A percentile compares a stretch with the other conserved stretches of the same genome.
phyloP scores from a whole-genome alignment of 2,888 invertebrate genomes.

The Diplazon laetatorius region DNA sequence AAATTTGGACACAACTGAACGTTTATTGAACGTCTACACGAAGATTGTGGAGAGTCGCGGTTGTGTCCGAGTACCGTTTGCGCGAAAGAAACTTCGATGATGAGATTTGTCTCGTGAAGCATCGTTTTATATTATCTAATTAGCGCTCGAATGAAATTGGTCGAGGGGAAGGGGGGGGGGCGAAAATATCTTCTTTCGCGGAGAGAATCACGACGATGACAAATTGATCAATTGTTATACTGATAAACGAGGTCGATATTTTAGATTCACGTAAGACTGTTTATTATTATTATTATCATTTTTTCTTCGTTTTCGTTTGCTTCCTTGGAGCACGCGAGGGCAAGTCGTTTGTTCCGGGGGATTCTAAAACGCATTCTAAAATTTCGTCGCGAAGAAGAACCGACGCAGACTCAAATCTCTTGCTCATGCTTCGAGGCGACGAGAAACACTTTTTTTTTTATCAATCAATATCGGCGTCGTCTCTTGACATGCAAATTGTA shows the following conservation, averaged over 20 bases:
- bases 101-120: slow-evolving; percentile 19
- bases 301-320: slow-evolving; percentile 57
- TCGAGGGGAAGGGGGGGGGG: too few species aligned
- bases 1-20: too few species aligned
- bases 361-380: slow-evolving; percentile 70
- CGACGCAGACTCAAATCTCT: slow-evolving; percentile 42
- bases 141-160: slow-evolving; percentile 43
- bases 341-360: too few species aligned
- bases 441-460: slow-evolving; percentile 37
- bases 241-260: slow-evolving; percentile 43
- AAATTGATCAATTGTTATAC: slow-evolving; percentile 51
- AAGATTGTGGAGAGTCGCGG: slow-evolving; percentile 39
- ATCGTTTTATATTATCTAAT: slow-evolving; percentile 41
- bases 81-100: slow-evolving; percentile 24
- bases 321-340: slow-evolving; percentile 35
- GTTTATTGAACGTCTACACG: too few species aligned
- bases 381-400: slow-evolving; percentile 64
- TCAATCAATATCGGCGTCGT: slow-evolving; percentile 32
- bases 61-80: slow-evolving; percentile 27
- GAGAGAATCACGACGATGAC: not conserved
- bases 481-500: slow-evolving; percentile 40
- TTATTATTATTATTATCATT: not conserved
- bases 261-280: slow-evolving; percentile 27
- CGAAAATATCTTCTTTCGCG: slow-evolving; percentile 3
- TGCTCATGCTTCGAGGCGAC: slow-evolving; percentile 47